A percentile compares a stretch with the other conserved stretches of the same genome.
Evolutionary conservation across 2,113 vertebrate genomes (phyloP).

Genomic region (Felis chaus): DNA sequence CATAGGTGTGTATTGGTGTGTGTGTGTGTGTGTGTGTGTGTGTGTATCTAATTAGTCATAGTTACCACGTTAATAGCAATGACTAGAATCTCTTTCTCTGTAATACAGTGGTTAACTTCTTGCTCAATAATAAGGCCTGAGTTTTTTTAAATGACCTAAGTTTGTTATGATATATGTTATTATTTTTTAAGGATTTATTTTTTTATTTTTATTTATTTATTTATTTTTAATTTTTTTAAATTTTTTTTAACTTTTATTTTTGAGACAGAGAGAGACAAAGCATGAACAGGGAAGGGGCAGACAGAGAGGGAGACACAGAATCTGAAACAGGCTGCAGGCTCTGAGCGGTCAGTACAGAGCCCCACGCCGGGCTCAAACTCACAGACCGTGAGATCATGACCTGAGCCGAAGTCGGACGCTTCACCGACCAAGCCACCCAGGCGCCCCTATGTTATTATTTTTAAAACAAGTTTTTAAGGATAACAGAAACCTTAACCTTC

Average conservation of each 20-base stretch:
- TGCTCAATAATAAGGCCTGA: not conserved
- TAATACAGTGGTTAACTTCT: not conserved
- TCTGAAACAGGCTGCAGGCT: too few relatives aligned
- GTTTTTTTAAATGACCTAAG: not conserved
- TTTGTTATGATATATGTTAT: not conserved
- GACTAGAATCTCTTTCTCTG: not conserved
- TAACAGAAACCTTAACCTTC: not conserved
- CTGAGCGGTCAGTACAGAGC: too few relatives aligned
- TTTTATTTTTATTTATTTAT: too few relatives aligned
- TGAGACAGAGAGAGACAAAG: too few relatives aligned
- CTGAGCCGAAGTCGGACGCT: too few relatives aligned
- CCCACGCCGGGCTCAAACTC: too few relatives aligned
- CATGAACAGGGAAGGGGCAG: too few relatives aligned
- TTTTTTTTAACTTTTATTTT: too few relatives aligned
- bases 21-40: not conserved
- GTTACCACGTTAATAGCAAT: not conserved
- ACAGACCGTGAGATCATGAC: too few relatives aligned
- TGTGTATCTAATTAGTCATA: conserved; percentile 10
- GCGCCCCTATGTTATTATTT: not conserved
- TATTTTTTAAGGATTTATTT: not conserved
- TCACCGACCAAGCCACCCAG: too few relatives aligned
- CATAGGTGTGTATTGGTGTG: not conserved
- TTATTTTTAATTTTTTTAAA: too few relatives aligned
- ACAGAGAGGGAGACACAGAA: too few relatives aligned
- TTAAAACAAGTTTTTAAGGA: not conserved